phyloP scores from a whole-genome alignment of 2,797 vertebrate species.

The Coreius guichenoti region DNA sequence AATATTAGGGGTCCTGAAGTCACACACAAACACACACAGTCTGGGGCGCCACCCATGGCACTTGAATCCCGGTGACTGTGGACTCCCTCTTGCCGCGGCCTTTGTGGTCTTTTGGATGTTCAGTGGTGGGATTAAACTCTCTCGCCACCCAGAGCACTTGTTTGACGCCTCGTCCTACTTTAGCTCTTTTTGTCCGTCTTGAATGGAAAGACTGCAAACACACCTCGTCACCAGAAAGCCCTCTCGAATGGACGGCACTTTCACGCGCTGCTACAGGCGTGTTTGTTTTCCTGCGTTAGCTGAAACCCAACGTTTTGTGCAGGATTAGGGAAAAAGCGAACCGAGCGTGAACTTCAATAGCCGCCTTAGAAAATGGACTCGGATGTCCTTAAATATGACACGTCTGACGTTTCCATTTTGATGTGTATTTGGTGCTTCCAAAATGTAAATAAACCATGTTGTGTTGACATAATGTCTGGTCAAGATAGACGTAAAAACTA shows the following conservation, averaged over 20 bases:
- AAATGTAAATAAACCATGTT: neutral
- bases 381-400: neutral
- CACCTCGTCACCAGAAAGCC: slow-evolving; percentile 74
- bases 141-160: slow-evolving; percentile 70
- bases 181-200: slow-evolving; percentile 72
- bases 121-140: slow-evolving; percentile 76
- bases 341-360: slow-evolving; percentile 9
- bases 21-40: slow-evolving; percentile 45
- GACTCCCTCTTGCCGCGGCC: slow-evolving; percentile 70
- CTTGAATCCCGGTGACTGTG: slow-evolving; percentile 65
- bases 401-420: neutral
- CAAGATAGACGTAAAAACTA: neutral
- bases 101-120: slow-evolving; percentile 78
- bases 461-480: neutral
- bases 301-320: slow-evolving; percentile 72
- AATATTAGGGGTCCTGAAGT: slow-evolving; percentile 52
- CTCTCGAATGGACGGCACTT: slow-evolving; percentile 76
- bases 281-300: slow-evolving; percentile 69
- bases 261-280: slow-evolving; percentile 70
- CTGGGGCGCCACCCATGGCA: slow-evolving; percentile 44
- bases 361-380: neutral
- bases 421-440: neutral
- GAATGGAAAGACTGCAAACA: slow-evolving; percentile 63
- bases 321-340: slow-evolving; percentile 70
- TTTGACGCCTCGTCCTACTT: slow-evolving; percentile 82